Conservation (phyloP, 2,888 invertebrate species). For the Alentia gelatinosa region DNA sequence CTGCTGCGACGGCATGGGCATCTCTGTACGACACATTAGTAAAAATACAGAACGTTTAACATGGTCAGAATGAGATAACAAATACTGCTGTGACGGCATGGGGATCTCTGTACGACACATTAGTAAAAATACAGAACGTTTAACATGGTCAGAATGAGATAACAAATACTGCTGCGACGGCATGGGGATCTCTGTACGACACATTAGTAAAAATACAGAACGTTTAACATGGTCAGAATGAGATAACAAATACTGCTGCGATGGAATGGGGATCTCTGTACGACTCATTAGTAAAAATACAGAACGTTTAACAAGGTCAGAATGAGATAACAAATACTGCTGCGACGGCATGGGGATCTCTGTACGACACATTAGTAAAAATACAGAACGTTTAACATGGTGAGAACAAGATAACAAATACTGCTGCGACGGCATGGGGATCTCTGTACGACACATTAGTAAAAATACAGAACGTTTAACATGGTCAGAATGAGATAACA, state of each 20-base stretch:
- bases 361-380: too few relatives aligned
- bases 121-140: too few relatives aligned
- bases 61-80: too few relatives aligned
- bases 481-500: conserved; percentile 64
- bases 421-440: conserved; percentile 86
- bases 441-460: conserved; percentile 81
- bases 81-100: conserved; percentile 88
- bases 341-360: too few relatives aligned
- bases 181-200: too few relatives aligned
- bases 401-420: too few relatives aligned
- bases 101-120: conserved; percentile 82
- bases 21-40: too few relatives aligned
- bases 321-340: conserved; percentile 69
- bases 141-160: conserved; percentile 59
- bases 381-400: not conserved
- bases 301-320: conserved; percentile 25
- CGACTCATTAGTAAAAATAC: conserved; percentile 56
- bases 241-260: conserved; percentile 88
- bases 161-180: conserved; percentile 72
- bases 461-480: too few relatives aligned
- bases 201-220: not conserved
- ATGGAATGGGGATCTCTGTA: conserved; percentile 85
- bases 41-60: not conserved
- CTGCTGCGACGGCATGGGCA: too few relatives aligned
- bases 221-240: too few relatives aligned